Evolutionary conservation across 2,113 vertebrate species (phyloP).

Genomic region (Lepisosteus oculatus): DNA sequence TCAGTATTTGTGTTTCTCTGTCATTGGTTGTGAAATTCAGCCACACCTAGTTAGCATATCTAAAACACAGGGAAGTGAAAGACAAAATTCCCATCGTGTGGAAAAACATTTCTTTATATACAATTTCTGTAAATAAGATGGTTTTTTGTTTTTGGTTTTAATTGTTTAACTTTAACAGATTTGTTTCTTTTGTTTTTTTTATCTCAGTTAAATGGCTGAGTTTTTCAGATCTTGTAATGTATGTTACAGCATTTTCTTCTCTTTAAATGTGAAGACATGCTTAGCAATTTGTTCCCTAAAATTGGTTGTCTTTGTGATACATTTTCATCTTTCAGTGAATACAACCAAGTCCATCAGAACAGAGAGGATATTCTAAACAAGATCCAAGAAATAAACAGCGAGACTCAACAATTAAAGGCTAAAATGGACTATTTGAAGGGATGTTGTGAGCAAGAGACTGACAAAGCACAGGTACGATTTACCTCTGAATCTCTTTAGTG

Average conservation of each 20-base stretch:
- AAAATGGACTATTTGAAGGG: constrained; percentile 60
- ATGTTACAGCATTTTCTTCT: too few species aligned
- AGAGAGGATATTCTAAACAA: constrained; percentile 60
- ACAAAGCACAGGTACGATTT: constrained; percentile 58
- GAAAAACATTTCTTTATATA: too few species aligned
- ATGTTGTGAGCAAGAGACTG: constrained; percentile 49
- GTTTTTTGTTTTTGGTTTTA: too few species aligned
- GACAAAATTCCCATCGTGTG: too few species aligned
- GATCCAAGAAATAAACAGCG: constrained; percentile 52
- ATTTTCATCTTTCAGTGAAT: constrained; percentile 46
- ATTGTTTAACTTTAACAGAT: too few species aligned
- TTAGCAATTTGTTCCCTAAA: neutral
- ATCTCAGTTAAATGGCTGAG: neutral
- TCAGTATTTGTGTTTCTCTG: too few species aligned
- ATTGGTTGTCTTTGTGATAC: neutral
- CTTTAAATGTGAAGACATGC: too few species aligned
- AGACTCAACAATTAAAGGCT: constrained; percentile 57
- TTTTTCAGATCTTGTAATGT: neutral
- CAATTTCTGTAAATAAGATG: too few species aligned
- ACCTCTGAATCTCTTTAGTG: too few species aligned
- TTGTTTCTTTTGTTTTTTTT: neutral
- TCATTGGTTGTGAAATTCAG: too few species aligned
- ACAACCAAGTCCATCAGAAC: constrained; percentile 63
- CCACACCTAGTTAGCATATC: too few species aligned
- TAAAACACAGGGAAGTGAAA: too few species aligned